phyloP scores from a whole-genome alignment of 2,113 vertebrate species.

The Carassius auratus region DNA sequence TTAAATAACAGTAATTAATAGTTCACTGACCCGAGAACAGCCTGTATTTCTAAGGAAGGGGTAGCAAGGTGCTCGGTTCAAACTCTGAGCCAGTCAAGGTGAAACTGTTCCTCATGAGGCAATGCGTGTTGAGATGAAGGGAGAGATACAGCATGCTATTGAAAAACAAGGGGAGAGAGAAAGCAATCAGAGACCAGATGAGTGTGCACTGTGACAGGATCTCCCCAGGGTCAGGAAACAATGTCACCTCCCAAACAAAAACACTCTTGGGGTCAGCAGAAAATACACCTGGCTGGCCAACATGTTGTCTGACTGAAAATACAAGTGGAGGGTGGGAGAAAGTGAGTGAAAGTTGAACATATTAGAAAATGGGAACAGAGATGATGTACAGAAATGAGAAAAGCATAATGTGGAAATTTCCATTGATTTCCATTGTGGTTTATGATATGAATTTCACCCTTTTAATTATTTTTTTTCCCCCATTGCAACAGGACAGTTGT shows the following conservation, averaged over 20 bases:
- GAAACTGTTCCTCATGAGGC: constrained; percentile 35
- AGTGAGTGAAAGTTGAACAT: constrained; percentile 34
- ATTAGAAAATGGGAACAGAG: constrained; percentile 10
- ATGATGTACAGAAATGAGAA: background rate
- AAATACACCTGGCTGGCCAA: constrained; percentile 42
- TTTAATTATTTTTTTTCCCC: too few species aligned
- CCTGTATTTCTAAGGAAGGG: constrained; percentile 48
- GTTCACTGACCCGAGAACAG: constrained; percentile 35
- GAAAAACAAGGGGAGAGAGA: constrained; percentile 51
- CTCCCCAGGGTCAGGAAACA: constrained; percentile 61
- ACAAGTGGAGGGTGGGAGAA: background rate
- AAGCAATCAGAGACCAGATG: constrained; percentile 58
- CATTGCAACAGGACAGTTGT: too few species aligned
- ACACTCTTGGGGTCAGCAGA: constrained; percentile 50
- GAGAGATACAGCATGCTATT: constrained; percentile 31
- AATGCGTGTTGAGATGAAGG: background rate
- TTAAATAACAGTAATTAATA: constrained; percentile 46
- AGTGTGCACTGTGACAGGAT: constrained; percentile 41
- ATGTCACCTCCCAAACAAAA: constrained; percentile 64
- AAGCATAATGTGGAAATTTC: background rate
- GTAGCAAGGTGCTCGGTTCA: constrained; percentile 45
- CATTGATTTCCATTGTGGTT: background rate
- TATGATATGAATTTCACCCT: too few species aligned
- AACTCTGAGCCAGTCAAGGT: constrained; percentile 58
- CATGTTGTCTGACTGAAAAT: constrained; percentile 36